These are phyloP conservation scores for Gambusia yucatana DNA, from an alignment of 2,797 vertebrate species.

Conservation along the genomic window DNA sequence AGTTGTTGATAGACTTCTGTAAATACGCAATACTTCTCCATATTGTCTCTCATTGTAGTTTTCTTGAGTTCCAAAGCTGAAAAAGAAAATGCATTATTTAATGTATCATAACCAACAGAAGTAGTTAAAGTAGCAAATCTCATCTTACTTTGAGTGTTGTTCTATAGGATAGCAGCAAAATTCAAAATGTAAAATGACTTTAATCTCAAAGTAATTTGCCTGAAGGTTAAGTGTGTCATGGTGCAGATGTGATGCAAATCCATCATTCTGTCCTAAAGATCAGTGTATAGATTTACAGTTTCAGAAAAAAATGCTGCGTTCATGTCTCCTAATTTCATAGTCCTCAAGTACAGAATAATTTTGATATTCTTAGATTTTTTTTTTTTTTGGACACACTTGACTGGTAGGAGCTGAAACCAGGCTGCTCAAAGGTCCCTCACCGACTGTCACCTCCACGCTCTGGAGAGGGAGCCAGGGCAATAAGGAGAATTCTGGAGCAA, in stretches of 20 bases:
- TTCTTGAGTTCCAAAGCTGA: not conserved
- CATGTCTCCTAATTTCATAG: not conserved
- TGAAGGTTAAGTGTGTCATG: not conserved
- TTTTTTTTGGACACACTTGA: constrained; percentile 9
- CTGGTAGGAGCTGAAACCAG: constrained; percentile 13
- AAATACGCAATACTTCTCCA: not conserved
- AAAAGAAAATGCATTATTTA: not conserved
- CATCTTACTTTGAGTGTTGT: not conserved
- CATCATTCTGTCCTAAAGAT: not conserved
- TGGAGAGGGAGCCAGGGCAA: constrained; percentile 28
- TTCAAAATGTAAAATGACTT: not conserved
- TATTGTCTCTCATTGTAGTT: not conserved
- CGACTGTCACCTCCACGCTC: constrained; percentile 67
- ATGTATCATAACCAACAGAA: not conserved
- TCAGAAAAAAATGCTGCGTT: constrained; percentile 3
- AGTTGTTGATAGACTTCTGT: not conserved
- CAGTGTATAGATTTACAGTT: not conserved
- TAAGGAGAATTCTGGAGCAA: constrained; percentile 59
- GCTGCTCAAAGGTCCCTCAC: constrained; percentile 9
- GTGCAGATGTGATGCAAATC: constrained; percentile 21
- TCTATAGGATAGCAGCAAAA: not conserved
- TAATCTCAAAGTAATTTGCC: not conserved
- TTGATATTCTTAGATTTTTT: constrained; percentile 40
- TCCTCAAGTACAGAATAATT: not conserved
- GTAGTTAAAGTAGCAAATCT: not conserved